Evolutionary conservation across 2,797 vertebrate species (phyloP).

Genomic region (Selene dorsalis): DNA sequence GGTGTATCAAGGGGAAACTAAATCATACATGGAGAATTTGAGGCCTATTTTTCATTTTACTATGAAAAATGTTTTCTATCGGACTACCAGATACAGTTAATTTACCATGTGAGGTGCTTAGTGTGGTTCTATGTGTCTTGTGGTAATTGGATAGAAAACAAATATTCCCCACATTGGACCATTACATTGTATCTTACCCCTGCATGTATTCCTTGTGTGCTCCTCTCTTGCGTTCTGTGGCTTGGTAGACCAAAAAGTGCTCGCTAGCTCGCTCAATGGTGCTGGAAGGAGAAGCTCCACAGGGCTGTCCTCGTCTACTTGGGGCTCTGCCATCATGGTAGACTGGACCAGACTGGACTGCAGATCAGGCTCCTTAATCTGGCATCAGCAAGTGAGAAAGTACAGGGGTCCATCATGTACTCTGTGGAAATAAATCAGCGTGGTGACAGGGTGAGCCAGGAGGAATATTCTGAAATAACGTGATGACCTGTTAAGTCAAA

Average conservation of each 20-base stretch:
- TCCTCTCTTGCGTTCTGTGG: neutral
- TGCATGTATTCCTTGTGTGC: neutral
- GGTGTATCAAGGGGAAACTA: slow-evolving; percentile 43
- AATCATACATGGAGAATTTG: slow-evolving; percentile 17
- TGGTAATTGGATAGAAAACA: slow-evolving; percentile 10
- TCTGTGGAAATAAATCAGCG: slow-evolving; percentile 39
- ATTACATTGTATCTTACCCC: neutral
- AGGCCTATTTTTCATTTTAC: slow-evolving; percentile 30
- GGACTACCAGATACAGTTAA: slow-evolving; percentile 1
- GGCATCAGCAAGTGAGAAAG: slow-evolving; percentile 37
- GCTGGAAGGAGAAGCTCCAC: slow-evolving; percentile 5
- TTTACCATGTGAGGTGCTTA: neutral
- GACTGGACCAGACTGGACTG: slow-evolving; percentile 39
- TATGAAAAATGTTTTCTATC: slow-evolving; percentile 30
- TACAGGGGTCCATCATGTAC: slow-evolving; percentile 38
- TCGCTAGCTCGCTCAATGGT: slow-evolving; percentile 20
- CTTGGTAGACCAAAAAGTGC: slow-evolving; percentile 11
- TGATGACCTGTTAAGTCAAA: slow-evolving; percentile 55
- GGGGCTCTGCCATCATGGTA: slow-evolving; percentile 33
- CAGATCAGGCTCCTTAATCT: slow-evolving; percentile 48
- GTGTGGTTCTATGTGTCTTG: neutral
- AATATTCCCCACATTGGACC: slow-evolving; percentile 15
- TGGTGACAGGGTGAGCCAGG: slow-evolving; percentile 6
- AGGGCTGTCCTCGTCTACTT: slow-evolving; percentile 33
- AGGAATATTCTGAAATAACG: slow-evolving; percentile 33